Base-by-base conservation (phyloP, 2,888 invertebrate species). In the Amblyjoppa fuscipennis region DNA sequence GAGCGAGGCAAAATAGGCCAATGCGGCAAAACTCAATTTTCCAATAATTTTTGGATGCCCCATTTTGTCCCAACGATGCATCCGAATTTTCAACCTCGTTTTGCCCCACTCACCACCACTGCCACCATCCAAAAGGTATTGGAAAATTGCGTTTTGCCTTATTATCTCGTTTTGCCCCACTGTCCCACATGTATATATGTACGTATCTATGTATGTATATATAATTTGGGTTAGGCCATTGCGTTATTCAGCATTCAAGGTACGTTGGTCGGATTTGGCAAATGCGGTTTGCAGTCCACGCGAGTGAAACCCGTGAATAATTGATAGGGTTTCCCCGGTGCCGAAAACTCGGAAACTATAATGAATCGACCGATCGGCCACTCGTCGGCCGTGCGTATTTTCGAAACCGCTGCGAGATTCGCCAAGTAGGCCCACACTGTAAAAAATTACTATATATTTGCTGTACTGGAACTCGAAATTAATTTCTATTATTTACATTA, bases 381-480 rank as follows among this genome's bases (percentile, higher is more conserved):
- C 28, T 76, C 61, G 49, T 69, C 51, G 34, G 59, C 49, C 56
- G 34, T 31, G 38, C 28, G 5, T 20, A 45, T 61, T 74, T 64
- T 11, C 51, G 20, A 70, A 45, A 49, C 20, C 31, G 28, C 56
- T 31, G 25, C 41, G 61, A 71, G 49, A 53, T 61, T 81, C 70
- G 73, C 74, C 77, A 75, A 81, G 41, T 81, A 81, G 74, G 53
- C 25, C 53, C 53, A 9, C 9, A 41, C 11, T 11, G 41, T 9
- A 9, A 41, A 38, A 11, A 41, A 41, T 2, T 9, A 41, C 41
- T 41, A 41, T 41, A 41, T 11, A 11, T 41, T 2, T 41, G 5
- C 2, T 41, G 7, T 11, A 41, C 41, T 11, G 41, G 41, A 11
- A 41, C 41, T 41, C 5, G 41, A 11, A 11, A 41, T 41, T 11